Evolutionary conservation across 1,140 invertebrate species (phyloP).

Genomic region (Coptotermes formosanus): DNA sequence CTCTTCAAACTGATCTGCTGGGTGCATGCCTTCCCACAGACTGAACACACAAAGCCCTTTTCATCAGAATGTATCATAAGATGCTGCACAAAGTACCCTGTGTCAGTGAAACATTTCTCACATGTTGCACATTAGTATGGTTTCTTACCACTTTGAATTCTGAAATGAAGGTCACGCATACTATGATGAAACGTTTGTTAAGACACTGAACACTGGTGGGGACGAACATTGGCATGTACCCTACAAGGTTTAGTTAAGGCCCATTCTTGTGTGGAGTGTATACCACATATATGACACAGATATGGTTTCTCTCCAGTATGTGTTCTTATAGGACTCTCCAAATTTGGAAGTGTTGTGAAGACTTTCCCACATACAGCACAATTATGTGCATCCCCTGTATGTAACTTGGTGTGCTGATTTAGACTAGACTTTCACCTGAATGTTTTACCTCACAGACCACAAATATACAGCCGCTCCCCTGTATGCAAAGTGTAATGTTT

Average conservation of each 20-base stretch:
- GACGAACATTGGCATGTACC: background rate
- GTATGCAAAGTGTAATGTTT: background rate
- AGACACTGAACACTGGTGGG: background rate
- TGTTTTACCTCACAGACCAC: background rate
- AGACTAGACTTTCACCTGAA: background rate
- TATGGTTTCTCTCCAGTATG: background rate
- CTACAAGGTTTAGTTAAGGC: background rate
- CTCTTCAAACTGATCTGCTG: background rate
- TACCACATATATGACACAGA: background rate
- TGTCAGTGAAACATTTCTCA: background rate
- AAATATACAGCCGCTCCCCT: background rate
- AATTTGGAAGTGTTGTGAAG: background rate
- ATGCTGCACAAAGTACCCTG: background rate
- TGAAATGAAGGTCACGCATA: background rate
- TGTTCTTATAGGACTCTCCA: background rate
- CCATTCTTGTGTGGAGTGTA: background rate
- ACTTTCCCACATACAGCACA: background rate
- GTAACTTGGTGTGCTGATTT: background rate
- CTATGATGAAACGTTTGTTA: background rate
- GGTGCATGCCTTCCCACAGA: slow-evolving; percentile 1
- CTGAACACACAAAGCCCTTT: background rate
- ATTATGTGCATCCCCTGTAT: background rate
- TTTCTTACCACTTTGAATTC: background rate
- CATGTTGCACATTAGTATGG: background rate
- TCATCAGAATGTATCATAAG: background rate